Percentiles rank a stretch among this genome's conserved stretches.
These are phyloP conservation scores for Melieria picta DNA, from an alignment of 2,888 invertebrate species.

Conservation along the genomic window DNA sequence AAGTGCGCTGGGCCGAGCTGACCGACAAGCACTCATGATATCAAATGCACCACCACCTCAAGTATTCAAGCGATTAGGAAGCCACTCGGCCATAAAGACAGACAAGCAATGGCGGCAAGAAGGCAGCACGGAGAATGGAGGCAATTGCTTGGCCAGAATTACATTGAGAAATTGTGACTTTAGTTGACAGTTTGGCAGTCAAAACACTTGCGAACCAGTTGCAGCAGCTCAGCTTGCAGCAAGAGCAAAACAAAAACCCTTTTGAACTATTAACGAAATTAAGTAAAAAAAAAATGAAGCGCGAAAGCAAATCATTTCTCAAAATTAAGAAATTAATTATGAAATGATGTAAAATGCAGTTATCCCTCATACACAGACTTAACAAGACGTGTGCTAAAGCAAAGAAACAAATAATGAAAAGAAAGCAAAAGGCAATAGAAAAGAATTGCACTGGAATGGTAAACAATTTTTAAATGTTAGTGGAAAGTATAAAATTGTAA, in stretches of 20 bases:
- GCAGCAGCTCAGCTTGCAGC: no score
- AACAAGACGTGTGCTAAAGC: not conserved
- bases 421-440: not conserved
- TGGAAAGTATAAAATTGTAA: not conserved
- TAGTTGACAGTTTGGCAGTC: not conserved
- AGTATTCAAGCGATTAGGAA: slow-evolving; percentile 46
- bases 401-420: not conserved
- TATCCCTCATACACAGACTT: not conserved
- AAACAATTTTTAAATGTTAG: not conserved
- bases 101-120: not conserved
- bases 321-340: slow-evolving; percentile 14
- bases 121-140: not conserved
- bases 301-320: slow-evolving; percentile 6
- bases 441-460: not conserved
- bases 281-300: not conserved
- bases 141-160: no score
- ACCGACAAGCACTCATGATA: slow-evolving; percentile 67
- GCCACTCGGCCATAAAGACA: slow-evolving; percentile 1
- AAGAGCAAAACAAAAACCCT: not conserved
- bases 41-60: slow-evolving; percentile 55
- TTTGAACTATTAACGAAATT: slow-evolving; percentile 11
- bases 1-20: slow-evolving; percentile 85
- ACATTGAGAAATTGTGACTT: no score
- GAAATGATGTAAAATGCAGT: not conserved
- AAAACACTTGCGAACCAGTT: not conserved